These are phyloP conservation scores for Sebastolobus altivelis DNA, from an alignment of 2,797 vertebrate genomes.

Conservation along the genomic window DNA sequence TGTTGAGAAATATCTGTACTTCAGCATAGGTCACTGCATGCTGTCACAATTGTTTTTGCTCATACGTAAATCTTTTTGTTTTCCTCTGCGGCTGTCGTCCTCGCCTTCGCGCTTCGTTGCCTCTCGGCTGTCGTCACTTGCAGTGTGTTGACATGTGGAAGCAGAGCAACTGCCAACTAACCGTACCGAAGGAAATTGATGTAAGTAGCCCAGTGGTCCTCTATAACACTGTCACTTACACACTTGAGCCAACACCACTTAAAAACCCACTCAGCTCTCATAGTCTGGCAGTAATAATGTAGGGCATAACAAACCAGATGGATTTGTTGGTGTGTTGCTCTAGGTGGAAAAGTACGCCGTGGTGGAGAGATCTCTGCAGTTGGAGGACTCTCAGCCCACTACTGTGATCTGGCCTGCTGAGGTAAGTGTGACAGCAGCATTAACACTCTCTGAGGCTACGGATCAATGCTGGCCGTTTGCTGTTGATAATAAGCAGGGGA, in stretches of 20 bases:
- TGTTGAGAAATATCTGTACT: neutral
- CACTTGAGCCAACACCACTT: slow-evolving; percentile 27
- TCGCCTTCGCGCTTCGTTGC: neutral
- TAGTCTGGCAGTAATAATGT: slow-evolving; percentile 5
- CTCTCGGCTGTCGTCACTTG: slow-evolving; percentile 30
- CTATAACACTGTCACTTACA: slow-evolving; percentile 24
- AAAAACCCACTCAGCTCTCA: slow-evolving; percentile 6
- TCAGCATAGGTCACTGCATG: neutral
- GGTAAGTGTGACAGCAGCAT: slow-evolving; percentile 76
- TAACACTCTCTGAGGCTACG: slow-evolving; percentile 27
- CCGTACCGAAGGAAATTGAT: slow-evolving; percentile 94
- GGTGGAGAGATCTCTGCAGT: slow-evolving; percentile 93
- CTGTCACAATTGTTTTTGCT: slow-evolving; percentile 18
- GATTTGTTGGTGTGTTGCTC: slow-evolving; percentile 60
- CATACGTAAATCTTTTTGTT: slow-evolving; percentile 14
- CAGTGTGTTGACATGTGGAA: slow-evolving; percentile 99
- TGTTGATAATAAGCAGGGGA: slow-evolving; percentile 18
- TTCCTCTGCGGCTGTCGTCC: slow-evolving; percentile 5
- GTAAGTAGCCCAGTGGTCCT: slow-evolving; percentile 85
- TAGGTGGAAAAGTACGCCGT: slow-evolving; percentile 99
- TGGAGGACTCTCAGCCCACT: slow-evolving; percentile 91
- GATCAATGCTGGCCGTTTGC: slow-evolving; percentile 32
- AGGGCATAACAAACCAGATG: neutral
- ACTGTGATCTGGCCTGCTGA: slow-evolving; percentile 95
- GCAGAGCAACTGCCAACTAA: slow-evolving; percentile 92